phyloP scores from a whole-genome alignment of 2,797 vertebrate genomes.

The Neosilurus hyrtlii region DNA sequence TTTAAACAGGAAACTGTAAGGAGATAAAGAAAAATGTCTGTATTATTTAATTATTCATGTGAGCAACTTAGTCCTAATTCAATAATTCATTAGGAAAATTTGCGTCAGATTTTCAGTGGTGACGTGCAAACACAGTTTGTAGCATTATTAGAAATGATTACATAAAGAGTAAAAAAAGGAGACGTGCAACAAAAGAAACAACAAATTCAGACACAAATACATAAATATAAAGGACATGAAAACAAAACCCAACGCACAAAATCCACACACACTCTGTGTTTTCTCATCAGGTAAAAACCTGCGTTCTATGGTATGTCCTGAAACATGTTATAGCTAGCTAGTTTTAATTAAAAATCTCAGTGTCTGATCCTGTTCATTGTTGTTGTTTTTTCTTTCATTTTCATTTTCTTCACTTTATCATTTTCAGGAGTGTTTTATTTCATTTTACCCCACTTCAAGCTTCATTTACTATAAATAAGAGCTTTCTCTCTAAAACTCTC shows the following conservation, averaged over 20 bases:
- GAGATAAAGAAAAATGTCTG: no score
- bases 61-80: background rate
- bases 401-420: background rate
- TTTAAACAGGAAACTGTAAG: constrained; percentile 17
- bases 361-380: background rate
- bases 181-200: background rate
- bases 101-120: constrained; percentile 19
- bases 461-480: background rate
- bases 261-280: background rate
- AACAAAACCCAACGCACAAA: background rate
- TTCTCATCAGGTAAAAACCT: background rate
- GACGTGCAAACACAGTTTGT: constrained; percentile 9
- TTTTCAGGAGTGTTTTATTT: background rate
- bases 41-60: constrained; percentile 44
- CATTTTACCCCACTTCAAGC: background rate
- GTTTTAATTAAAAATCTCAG: background rate
- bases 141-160: background rate
- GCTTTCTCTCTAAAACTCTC: background rate
- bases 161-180: background rate
- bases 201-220: background rate
- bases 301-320: background rate
- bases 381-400: background rate
- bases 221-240: background rate
- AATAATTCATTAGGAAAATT: constrained; percentile 2
- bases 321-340: background rate